Evolutionary conservation across 2,113 vertebrate genomes (phyloP).

Genomic region (Tursiops truncatus): DNA sequence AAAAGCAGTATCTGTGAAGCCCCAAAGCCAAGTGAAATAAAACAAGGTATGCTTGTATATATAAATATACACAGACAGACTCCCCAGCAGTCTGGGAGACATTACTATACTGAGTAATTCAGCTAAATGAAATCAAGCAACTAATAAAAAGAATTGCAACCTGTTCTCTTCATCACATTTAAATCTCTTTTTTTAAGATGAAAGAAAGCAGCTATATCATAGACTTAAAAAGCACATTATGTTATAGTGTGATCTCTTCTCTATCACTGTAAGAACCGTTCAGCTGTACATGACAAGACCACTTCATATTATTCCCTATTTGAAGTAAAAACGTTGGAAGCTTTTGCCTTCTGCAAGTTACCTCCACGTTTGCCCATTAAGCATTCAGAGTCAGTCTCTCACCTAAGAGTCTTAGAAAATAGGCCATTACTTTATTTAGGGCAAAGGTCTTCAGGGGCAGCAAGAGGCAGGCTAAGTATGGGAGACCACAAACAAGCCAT

Average conservation of each 20-base stretch:
- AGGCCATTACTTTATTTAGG: not conserved
- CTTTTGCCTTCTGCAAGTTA: not conserved
- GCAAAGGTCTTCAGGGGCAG: not conserved
- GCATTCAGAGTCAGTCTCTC: not conserved
- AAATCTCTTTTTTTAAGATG: not conserved
- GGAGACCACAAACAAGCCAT: not conserved
- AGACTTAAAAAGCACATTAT: not conserved
- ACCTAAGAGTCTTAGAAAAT: not conserved
- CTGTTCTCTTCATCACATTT: not conserved
- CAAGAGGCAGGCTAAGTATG: not conserved
- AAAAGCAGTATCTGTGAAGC: not conserved
- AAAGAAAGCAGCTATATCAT: not conserved
- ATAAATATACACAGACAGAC: not conserved
- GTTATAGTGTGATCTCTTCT: not conserved
- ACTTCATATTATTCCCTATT: not conserved
- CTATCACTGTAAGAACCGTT: not conserved
- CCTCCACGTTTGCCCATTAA: not conserved
- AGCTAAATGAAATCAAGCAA: conserved; percentile 1
- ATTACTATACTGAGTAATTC: not conserved
- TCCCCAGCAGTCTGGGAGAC: not conserved
- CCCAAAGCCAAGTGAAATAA: not conserved
- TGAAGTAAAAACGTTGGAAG: not conserved
- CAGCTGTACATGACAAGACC: not conserved
- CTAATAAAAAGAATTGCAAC: not conserved
- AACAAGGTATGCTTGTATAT: not conserved